Evolutionary conservation across 1,140 invertebrate genomes (phyloP).

Genomic region (Macrostomum lignano): DNA sequence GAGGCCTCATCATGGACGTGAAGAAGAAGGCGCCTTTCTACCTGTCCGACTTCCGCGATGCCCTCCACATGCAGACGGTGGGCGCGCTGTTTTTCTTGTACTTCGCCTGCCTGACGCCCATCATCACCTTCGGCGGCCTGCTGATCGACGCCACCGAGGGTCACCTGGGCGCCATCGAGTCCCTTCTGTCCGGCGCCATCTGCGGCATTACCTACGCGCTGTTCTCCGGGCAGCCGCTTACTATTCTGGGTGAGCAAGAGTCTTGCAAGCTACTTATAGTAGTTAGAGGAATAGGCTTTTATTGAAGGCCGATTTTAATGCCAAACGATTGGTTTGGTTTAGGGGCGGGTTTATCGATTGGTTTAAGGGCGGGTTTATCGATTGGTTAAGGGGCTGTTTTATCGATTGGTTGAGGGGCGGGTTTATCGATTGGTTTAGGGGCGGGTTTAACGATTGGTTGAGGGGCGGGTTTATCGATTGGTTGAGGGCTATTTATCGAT

Average conservation of each 20-base stretch:
- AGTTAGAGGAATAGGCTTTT: no score
- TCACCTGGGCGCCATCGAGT: constrained; percentile 58
- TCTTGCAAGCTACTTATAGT: no score
- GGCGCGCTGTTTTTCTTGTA: constrained; percentile 81
- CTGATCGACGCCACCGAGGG: constrained; percentile 19
- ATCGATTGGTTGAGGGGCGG: no score
- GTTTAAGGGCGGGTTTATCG: no score
- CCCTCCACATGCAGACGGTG: constrained; percentile 61
- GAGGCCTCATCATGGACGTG: constrained; percentile 58
- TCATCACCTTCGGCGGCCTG: constrained; percentile 32
- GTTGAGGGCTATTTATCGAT: no score
- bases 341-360: no score
- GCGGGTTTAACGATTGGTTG: no score
- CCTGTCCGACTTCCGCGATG: constrained; percentile 41
- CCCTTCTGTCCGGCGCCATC: constrained; percentile 67
- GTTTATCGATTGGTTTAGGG: no score
- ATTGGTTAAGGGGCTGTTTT: no score
- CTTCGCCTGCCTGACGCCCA: constrained; percentile 67
- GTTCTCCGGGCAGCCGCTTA: constrained; percentile 85
- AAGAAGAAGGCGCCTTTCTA: constrained; percentile 62
- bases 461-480: no score
- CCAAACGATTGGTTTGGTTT: no score
- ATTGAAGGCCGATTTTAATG: no score
- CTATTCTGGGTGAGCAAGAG: constrained; percentile 76
- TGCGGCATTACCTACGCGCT: constrained; percentile 70